Evolutionary conservation across 2,113 vertebrate genomes (phyloP).

Genomic region (Cryptotis parvus): DNA sequence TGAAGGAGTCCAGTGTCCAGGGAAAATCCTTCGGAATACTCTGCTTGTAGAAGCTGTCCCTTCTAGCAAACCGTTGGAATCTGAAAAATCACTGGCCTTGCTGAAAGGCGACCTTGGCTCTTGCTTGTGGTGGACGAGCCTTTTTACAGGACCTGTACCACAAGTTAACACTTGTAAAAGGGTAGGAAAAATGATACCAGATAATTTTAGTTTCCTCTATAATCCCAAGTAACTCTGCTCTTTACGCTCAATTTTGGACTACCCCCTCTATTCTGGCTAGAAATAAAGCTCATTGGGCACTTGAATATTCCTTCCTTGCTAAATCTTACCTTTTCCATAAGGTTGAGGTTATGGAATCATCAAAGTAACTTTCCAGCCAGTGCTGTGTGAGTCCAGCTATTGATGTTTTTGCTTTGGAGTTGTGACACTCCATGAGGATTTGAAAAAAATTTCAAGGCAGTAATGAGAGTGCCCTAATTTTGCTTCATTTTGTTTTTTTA

Average conservation of each 20-base stretch:
- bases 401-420: background rate
- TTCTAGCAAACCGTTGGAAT: background rate
- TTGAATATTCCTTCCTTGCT: background rate
- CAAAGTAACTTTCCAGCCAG: background rate
- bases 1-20: background rate
- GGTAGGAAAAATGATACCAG: too few relatives aligned
- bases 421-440: background rate
- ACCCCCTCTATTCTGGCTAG: too few relatives aligned
- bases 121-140: background rate
- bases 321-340: background rate
- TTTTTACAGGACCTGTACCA: background rate
- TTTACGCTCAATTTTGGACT: too few relatives aligned
- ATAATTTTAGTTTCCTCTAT: too few relatives aligned
- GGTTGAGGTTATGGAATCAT: background rate
- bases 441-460: background rate
- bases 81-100: background rate
- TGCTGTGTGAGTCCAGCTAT: background rate
- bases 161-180: too few relatives aligned
- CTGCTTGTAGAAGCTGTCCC: background rate
- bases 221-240: too few relatives aligned
- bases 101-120: background rate
- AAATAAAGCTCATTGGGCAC: background rate
- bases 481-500: background rate
- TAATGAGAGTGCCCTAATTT: slow-evolving; percentile 28
- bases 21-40: background rate